Conservation (phyloP, 2,888 invertebrate species). For the Atethmia centrago region DNA sequence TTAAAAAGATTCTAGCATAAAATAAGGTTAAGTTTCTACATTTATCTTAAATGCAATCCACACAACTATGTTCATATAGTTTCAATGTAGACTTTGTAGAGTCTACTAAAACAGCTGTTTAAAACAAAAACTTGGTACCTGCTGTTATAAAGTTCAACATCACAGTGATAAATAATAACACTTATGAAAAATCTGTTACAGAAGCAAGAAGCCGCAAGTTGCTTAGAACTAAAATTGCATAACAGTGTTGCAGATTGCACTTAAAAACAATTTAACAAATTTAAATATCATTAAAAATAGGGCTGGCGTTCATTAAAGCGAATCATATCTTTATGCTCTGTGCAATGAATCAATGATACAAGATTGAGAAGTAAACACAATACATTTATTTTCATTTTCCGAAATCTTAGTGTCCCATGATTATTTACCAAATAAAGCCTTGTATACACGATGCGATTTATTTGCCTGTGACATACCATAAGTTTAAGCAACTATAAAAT, state of each 20-base stretch:
- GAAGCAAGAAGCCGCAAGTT: not conserved
- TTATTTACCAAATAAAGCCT: not conserved
- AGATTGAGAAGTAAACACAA: not conserved
- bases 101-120: not conserved
- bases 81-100: no score
- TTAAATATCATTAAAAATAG: slow-evolving; percentile 44
- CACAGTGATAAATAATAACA: not conserved
- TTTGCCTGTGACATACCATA: not conserved
- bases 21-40: not conserved
- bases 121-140: not conserved
- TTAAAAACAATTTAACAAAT: slow-evolving; percentile 28
- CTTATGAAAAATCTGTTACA: not conserved
- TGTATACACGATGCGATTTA: not conserved
- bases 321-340: slow-evolving; percentile 33
- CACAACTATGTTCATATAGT: not conserved
- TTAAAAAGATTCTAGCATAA: slow-evolving; percentile 11
- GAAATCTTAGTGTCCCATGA: not conserved
- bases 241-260: slow-evolving; percentile 52
- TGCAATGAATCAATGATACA: slow-evolving; percentile 22
- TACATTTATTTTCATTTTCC: not conserved
- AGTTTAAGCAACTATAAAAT: not conserved
- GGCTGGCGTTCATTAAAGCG: slow-evolving; percentile 54
- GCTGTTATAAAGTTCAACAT: not conserved
- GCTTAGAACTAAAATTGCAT: slow-evolving; percentile 22
- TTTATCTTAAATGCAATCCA: slow-evolving; percentile 29